A percentile compares a stretch with the other conserved stretches of the same genome.
phyloP scores from a whole-genome alignment of 1,140 invertebrate genomes.

The Drosophila sproati region DNA sequence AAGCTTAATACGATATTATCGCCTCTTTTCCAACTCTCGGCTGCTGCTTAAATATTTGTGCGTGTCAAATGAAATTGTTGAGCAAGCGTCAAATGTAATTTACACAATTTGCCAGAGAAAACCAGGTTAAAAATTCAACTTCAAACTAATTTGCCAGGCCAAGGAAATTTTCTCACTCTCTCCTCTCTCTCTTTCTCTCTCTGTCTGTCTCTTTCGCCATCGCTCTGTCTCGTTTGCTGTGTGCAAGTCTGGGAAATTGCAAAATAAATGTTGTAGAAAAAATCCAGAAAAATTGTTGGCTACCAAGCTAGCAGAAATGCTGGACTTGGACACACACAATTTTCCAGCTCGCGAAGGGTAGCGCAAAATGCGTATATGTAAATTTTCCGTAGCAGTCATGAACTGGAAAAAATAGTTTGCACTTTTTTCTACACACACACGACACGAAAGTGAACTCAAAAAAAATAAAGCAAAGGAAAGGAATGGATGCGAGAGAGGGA shows the following conservation, averaged over 20 bases:
- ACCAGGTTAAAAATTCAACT: conserved; percentile 40
- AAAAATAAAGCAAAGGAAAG: background rate
- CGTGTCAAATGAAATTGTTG: conserved; percentile 77
- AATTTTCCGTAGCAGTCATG: conserved; percentile 52
- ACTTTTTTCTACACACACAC: conserved; percentile 33
- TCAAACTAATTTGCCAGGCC: conserved; percentile 36
- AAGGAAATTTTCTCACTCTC: conserved; percentile 37
- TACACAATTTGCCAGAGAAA: conserved; percentile 63
- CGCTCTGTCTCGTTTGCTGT: background rate
- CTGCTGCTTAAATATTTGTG: conserved; percentile 70
- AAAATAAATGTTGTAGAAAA: conserved; percentile 64
- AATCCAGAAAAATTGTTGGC: conserved; percentile 48
- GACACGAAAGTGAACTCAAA: background rate
- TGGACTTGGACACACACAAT: conserved; percentile 57
- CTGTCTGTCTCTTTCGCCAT: background rate
- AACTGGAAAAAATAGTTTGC: conserved; percentile 46
- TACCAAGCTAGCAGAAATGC: conserved; percentile 39
- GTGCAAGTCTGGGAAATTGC: conserved; percentile 33
- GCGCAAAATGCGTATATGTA: conserved; percentile 75
- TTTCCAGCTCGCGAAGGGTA: conserved; percentile 36
- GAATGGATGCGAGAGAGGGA: background rate
- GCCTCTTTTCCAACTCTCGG: background rate
- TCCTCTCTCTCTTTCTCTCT: background rate
- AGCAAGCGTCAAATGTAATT: conserved; percentile 71
- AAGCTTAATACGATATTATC: conserved; percentile 45